These are phyloP conservation scores for Drosophila sproati DNA, from an alignment of 1,140 invertebrate species.

Conservation along the genomic window DNA sequence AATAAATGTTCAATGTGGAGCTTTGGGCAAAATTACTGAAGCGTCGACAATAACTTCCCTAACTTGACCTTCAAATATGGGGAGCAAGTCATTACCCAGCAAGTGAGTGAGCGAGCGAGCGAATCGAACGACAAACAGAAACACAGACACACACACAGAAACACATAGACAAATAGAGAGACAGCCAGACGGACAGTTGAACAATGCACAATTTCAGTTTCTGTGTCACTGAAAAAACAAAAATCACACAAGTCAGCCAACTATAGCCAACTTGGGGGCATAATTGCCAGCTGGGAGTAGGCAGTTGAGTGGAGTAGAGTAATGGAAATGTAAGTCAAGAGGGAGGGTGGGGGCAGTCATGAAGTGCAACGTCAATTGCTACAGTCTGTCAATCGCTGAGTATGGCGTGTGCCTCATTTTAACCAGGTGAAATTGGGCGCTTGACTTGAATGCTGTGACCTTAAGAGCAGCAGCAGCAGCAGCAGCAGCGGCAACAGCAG, in stretches of 20 bases:
- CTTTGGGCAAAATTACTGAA: conserved; percentile 61
- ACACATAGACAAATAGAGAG: background rate
- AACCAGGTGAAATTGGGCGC: conserved; percentile 42
- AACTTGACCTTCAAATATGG: conserved; percentile 64
- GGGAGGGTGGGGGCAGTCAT: background rate
- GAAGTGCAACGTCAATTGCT: conserved; percentile 33
- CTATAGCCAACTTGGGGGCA: conserved; percentile 51
- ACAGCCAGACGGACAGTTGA: conserved; percentile 37
- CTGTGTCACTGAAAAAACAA: conserved; percentile 64
- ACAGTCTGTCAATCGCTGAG: conserved; percentile 38
- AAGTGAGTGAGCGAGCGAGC: conserved; percentile 18
- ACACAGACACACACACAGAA: background rate
- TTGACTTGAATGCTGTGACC: conserved; percentile 40
- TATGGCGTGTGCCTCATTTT: conserved; percentile 39
- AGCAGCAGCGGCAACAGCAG: background rate
- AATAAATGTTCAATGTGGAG: conserved; percentile 60
- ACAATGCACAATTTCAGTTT: conserved; percentile 70
- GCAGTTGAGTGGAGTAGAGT: background rate
- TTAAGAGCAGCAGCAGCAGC: conserved; percentile 19
- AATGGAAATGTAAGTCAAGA: no score
- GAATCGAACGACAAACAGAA: conserved; percentile 35
- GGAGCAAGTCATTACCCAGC: conserved; percentile 52
- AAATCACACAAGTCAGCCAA: conserved; percentile 68
- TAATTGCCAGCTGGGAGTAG: conserved; percentile 36
- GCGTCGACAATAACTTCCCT: conserved; percentile 62